phyloP scores from a whole-genome alignment of 2,797 vertebrate genomes.

The Calcarius lapponicus region DNA sequence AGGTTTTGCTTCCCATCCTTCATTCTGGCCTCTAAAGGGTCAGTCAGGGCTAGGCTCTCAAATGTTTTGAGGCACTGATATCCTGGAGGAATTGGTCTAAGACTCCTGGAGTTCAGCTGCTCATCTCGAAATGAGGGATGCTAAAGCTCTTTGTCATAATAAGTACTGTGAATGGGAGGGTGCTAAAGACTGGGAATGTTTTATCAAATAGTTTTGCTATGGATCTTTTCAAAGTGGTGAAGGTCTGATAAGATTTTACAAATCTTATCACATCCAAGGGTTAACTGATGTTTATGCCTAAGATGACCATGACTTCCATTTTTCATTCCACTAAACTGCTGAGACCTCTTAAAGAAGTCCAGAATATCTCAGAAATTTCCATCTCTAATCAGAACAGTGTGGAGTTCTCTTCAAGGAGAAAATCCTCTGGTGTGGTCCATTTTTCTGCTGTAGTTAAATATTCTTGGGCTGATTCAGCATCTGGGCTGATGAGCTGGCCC shows the following conservation, averaged over 20 bases:
- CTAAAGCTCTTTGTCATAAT: neutral
- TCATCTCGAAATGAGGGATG: neutral
- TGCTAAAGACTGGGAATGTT: neutral
- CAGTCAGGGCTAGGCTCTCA: neutral
- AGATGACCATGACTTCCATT: neutral
- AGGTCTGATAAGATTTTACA: neutral
- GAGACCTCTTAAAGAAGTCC: neutral
- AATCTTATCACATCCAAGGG: neutral
- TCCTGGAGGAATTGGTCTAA: neutral
- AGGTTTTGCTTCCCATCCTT: neutral
- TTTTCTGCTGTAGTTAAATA: constrained; percentile 27
- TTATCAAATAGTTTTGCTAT: neutral
- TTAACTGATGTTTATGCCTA: neutral
- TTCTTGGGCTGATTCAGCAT: constrained; percentile 52
- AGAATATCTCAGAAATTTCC: constrained; percentile 9
- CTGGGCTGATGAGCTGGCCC: neutral
- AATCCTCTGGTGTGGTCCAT: neutral
- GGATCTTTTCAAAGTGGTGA: neutral
- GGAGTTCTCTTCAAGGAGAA: constrained; percentile 47
- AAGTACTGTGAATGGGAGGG: neutral
- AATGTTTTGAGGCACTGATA: neutral
- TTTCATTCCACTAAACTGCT: neutral
- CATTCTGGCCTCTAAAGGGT: neutral
- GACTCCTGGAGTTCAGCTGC: neutral
- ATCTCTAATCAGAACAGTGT: neutral